A percentile compares a stretch with the other conserved stretches of the same genome.
Evolutionary conservation across 2,888 invertebrate species (phyloP).

Genomic region (Cryptophagus acutangulus): DNA sequence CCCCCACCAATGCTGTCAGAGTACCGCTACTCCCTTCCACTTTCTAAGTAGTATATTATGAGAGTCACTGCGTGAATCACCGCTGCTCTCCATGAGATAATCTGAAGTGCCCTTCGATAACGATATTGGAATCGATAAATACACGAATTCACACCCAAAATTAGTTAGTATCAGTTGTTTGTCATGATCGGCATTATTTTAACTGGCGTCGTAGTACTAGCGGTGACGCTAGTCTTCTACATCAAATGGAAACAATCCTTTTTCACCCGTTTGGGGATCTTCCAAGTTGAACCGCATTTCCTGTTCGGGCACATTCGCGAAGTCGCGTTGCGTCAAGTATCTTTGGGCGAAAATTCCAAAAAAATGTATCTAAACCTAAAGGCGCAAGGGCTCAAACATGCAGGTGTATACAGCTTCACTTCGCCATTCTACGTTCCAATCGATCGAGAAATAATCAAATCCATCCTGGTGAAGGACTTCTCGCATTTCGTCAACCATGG

Average conservation of each 20-base stretch:
- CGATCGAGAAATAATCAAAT: constrained; percentile 31
- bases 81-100: too few relatives aligned
- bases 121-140: too few relatives aligned
- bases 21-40: too few relatives aligned
- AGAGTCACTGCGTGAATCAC: too few relatives aligned
- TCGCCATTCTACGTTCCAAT: constrained; percentile 23
- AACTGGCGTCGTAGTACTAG: too few relatives aligned
- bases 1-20: too few relatives aligned
- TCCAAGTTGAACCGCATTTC: constrained; percentile 17
- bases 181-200: too few relatives aligned
- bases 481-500: constrained; percentile 58
- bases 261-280: constrained; percentile 22
- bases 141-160: too few relatives aligned
- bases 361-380: constrained; percentile 23
- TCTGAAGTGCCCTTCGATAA: too few relatives aligned
- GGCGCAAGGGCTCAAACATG: constrained; percentile 20
- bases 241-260: constrained; percentile 16
- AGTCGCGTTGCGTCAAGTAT: constrained; percentile 6
- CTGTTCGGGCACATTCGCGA: constrained; percentile 31
- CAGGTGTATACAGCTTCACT: constrained; percentile 27
- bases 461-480: constrained; percentile 56
- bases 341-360: constrained; percentile 15
- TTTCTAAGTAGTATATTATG: too few relatives aligned
- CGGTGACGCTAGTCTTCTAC: too few relatives aligned
- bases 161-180: too few relatives aligned